phyloP scores from a whole-genome alignment of 2,888 invertebrate genomes.

The Trichogramma dendrolimi region DNA sequence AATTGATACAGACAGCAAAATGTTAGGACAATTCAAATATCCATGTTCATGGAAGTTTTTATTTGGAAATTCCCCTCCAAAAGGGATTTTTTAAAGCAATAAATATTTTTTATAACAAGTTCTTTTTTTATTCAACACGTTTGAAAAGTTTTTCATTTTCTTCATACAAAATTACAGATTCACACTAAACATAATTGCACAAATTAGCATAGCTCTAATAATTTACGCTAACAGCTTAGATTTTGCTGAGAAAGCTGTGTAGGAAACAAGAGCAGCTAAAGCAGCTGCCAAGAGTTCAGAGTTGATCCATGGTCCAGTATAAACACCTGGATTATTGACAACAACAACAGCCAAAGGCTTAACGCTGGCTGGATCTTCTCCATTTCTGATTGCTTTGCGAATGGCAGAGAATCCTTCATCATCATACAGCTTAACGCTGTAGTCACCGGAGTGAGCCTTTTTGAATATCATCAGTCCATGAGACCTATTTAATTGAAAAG shows the following conservation, averaged over 20 bases:
- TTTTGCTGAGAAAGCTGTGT: slow-evolving; percentile 81
- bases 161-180: slow-evolving; percentile 21
- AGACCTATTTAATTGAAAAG: slow-evolving; percentile 63
- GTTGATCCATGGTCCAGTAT: slow-evolving; percentile 88
- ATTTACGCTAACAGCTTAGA: slow-evolving; percentile 70
- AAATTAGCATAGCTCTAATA: slow-evolving; percentile 11
- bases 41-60: slow-evolving; percentile 74
- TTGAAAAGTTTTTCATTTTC: slow-evolving; percentile 12
- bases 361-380: slow-evolving; percentile 65
- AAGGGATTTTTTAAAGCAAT: slow-evolving; percentile 57
- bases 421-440: slow-evolving; percentile 77
- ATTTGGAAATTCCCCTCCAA: slow-evolving; percentile 69
- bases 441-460: slow-evolving; percentile 75
- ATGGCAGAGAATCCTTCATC: slow-evolving; percentile 88
- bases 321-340: slow-evolving; percentile 74
- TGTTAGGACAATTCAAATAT: slow-evolving; percentile 54
- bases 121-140: slow-evolving; percentile 14
- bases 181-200: slow-evolving; percentile 17
- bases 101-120: slow-evolving; percentile 21
- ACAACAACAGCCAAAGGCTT: slow-evolving; percentile 69
- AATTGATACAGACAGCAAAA: slow-evolving; percentile 52
- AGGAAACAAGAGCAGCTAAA: slow-evolving; percentile 74
- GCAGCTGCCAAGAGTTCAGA: slow-evolving; percentile 84
- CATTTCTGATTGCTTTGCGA: slow-evolving; percentile 74
- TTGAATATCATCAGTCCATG: slow-evolving; percentile 89